Conservation (phyloP, 2,888 invertebrate genomes). For the Chrysina gloriosa region DNA sequence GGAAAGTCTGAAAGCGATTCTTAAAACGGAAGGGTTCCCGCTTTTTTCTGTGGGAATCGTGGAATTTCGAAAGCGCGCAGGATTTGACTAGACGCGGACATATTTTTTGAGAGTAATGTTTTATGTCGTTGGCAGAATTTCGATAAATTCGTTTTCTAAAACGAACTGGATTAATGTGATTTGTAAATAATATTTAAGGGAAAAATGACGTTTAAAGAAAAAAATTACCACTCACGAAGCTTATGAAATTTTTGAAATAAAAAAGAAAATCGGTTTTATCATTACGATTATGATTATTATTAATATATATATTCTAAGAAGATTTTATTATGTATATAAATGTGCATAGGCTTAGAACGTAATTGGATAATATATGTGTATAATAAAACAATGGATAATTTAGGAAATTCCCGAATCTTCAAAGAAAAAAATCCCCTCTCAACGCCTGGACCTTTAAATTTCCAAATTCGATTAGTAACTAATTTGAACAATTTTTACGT, state of each 20-base stretch:
- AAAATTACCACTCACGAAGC: conserved; percentile 14
- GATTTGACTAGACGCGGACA: too few species aligned
- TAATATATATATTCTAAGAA: too few species aligned
- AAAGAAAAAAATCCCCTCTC: too few species aligned
- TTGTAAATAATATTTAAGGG: conserved; percentile 32
- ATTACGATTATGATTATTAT: background rate
- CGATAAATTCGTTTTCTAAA: conserved; percentile 1
- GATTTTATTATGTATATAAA: conserved; percentile 28
- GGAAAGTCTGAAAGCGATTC: too few species aligned
- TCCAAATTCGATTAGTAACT: background rate
- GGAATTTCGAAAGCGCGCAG: too few species aligned
- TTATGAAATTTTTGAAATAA: conserved; percentile 32
- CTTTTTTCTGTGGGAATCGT: too few species aligned
- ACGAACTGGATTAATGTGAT: conserved; percentile 8
- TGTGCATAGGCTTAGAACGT: conserved; percentile 1
- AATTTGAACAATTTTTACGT: background rate
- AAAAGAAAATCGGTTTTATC: conserved; percentile 8
- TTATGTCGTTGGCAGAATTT: conserved; percentile 3
- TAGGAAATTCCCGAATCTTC: too few species aligned
- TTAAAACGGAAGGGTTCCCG: too few species aligned
- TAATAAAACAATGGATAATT: background rate
- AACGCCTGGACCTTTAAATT: too few species aligned
- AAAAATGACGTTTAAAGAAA: conserved; percentile 8
- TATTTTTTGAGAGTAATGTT: too few species aligned
- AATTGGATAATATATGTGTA: conserved; percentile 1